Conservation (phyloP, 2,888 invertebrate species). For the Drosophila recens region DNA sequence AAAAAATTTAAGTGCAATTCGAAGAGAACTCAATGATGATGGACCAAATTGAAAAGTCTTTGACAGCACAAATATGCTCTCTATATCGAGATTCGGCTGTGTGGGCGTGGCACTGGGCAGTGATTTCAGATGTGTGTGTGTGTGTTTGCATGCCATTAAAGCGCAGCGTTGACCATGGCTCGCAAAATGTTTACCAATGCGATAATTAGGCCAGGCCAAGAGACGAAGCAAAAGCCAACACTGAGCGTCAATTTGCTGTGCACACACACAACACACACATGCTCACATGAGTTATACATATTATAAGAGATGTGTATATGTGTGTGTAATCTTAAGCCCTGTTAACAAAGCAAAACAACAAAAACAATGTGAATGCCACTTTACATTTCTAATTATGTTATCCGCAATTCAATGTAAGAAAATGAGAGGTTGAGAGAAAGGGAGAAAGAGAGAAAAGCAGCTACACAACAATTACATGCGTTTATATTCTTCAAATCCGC, state of each 20-base stretch:
- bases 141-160: slow-evolving; percentile 64
- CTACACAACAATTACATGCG: slow-evolving; percentile 61
- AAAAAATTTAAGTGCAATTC: slow-evolving; percentile 54
- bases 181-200: slow-evolving; percentile 61
- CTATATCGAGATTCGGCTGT: background rate
- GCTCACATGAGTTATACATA: slow-evolving; percentile 15
- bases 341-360: slow-evolving; percentile 22
- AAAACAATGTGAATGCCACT: slow-evolving; percentile 50
- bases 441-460: background rate
- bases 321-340: slow-evolving; percentile 12
- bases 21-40: slow-evolving; percentile 46
- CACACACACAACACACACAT: slow-evolving; percentile 33
- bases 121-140: slow-evolving; percentile 19
- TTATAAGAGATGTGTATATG: background rate
- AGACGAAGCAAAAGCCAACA: slow-evolving; percentile 45
- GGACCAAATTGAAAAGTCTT: slow-evolving; percentile 39
- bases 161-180: slow-evolving; percentile 45
- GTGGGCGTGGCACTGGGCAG: slow-evolving; percentile 2
- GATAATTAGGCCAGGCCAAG: slow-evolving; percentile 66
- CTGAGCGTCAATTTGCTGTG: slow-evolving; percentile 61
- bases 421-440: background rate
- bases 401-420: background rate
- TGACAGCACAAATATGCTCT: slow-evolving; percentile 27
- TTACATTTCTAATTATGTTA: slow-evolving; percentile 64
- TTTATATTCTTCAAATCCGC: slow-evolving; percentile 73